Evolutionary conservation across 2,797 vertebrate genomes (phyloP).

Genomic region (Meriones psammophilus): DNA sequence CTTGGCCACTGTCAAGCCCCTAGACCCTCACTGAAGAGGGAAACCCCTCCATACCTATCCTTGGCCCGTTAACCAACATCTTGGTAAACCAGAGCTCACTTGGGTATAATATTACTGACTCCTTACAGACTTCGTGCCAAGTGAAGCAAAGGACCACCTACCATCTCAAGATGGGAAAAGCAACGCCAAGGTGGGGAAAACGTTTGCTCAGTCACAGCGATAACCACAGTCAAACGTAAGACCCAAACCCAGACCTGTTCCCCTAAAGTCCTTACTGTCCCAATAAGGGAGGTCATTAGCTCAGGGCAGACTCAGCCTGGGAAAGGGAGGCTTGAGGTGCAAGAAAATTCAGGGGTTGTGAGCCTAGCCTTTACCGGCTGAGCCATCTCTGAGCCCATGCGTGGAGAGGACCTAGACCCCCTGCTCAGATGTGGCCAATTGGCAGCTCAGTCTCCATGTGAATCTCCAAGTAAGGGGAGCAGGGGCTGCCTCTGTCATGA

Average conservation of each 20-base stretch:
- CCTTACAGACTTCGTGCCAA: not conserved
- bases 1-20: not conserved
- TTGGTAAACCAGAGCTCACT: not conserved
- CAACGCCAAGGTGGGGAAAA: not conserved
- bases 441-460: too few species aligned
- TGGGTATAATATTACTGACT: not conserved
- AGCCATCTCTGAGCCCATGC: too few species aligned
- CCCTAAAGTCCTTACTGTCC: not conserved
- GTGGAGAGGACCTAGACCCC: too few species aligned
- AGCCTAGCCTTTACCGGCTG: too few species aligned
- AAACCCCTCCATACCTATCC: not conserved
- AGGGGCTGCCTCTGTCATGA: too few species aligned
- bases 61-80: not conserved
- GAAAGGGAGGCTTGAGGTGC: not conserved
- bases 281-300: not conserved
- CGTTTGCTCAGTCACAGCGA: constrained; percentile 6
- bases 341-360: not conserved
- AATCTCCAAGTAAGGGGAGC: too few species aligned
- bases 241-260: not conserved
- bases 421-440: too few species aligned
- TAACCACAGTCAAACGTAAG: not conserved
- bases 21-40: not conserved
- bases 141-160: not conserved
- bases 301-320: too few species aligned
- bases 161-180: not conserved